A percentile compares a stretch with the other conserved stretches of the same genome.
These are phyloP conservation scores for Paedocypris micromegethes DNA, from an alignment of 2,797 vertebrate genomes.

Conservation along the genomic window DNA sequence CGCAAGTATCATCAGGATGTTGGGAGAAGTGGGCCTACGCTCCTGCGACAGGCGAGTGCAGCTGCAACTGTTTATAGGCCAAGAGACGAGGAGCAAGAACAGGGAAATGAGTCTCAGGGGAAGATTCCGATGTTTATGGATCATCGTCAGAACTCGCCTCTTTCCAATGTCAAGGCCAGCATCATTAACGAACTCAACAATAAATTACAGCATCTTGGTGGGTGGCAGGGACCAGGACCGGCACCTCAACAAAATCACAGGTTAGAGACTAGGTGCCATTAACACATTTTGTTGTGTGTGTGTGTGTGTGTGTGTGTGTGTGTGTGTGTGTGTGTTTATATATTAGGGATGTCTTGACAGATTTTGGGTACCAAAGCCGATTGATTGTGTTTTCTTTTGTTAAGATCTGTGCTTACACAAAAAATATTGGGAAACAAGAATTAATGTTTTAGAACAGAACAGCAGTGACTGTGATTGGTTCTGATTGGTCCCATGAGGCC, in stretches of 20 bases:
- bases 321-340: too few relatives aligned
- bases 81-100: slow-evolving; percentile 49
- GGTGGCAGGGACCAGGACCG: slow-evolving; percentile 66
- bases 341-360: too few relatives aligned
- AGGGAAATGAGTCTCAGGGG: slow-evolving; percentile 48
- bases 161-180: slow-evolving; percentile 84
- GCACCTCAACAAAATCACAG: slow-evolving; percentile 61
- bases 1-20: slow-evolving; percentile 47
- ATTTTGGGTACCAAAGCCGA: too few relatives aligned
- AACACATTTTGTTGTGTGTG: background rate
- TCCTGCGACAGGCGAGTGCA: slow-evolving; percentile 70
- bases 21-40: slow-evolving; percentile 50
- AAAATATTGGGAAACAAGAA: too few relatives aligned
- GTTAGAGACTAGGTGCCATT: slow-evolving; percentile 46
- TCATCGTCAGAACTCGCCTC: slow-evolving; percentile 67
- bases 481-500: too few relatives aligned
- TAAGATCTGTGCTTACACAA: too few relatives aligned
- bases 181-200: slow-evolving; percentile 89
- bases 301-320: too few relatives aligned
- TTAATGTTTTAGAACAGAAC: too few relatives aligned
- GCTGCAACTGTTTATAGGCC: slow-evolving; percentile 62
- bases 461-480: too few relatives aligned
- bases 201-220: slow-evolving; percentile 85
- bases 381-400: too few relatives aligned
- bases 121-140: slow-evolving; percentile 59